Percentiles rank a stretch among this genome's conserved stretches.
Conservation (phyloP, 2,888 invertebrate genomes). For the Heteropelma amictum region DNA sequence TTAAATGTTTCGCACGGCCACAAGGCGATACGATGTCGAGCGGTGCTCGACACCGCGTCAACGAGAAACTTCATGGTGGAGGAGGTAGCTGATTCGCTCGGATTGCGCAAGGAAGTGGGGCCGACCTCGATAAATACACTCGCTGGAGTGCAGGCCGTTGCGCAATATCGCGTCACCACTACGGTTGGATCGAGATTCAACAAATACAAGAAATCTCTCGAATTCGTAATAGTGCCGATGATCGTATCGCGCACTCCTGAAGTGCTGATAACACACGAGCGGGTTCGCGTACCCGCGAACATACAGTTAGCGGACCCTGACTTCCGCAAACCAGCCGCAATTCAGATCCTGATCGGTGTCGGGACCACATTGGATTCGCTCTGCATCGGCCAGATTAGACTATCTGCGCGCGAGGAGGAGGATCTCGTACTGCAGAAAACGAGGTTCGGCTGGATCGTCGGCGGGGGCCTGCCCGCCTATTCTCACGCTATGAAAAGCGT, state of each 20-base stretch:
- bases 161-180: conserved; percentile 10
- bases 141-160: neutral
- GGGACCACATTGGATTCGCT: neutral
- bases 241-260: conserved; percentile 17
- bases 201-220: conserved; percentile 4
- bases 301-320: conserved; percentile 26
- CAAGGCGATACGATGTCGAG: neutral
- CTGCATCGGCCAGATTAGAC: conserved; percentile 34
- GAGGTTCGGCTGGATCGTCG: conserved; percentile 52
- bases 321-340: conserved; percentile 34
- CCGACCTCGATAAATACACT: neutral
- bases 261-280: neutral
- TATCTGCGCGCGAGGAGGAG: neutral
- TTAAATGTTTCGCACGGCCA: neutral
- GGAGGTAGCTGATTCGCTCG: neutral
- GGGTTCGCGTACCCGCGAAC: conserved; percentile 5
- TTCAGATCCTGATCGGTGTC: conserved; percentile 31
- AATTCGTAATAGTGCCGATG: conserved; percentile 26
- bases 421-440: conserved; percentile 43
- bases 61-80: conserved; percentile 11
- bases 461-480: neutral
- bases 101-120: neutral
- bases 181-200: conserved; percentile 13
- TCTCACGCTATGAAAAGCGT: neutral
- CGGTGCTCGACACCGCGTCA: conserved; percentile 4